Evolutionary conservation across 2,888 invertebrate species (phyloP), one percentile per base, ranked within the genome.

Genomic region (Cantharis rufa): DNA sequence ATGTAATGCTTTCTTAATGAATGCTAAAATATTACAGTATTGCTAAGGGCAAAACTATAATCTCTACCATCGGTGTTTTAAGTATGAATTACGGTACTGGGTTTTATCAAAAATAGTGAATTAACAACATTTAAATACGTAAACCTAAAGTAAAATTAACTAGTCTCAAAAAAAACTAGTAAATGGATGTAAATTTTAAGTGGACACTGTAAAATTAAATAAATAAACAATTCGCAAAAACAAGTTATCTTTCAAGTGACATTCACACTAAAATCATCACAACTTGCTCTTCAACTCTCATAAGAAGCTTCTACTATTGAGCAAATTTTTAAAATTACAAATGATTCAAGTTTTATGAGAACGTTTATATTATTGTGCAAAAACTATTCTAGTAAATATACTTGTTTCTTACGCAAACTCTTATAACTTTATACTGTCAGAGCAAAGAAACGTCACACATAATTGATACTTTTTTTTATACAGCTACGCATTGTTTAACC

Each of bases 401-500:
- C 64, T 66, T 66, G 64, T 24, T 24, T 66, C 21, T 66, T 64
- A 21, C 62, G 61, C 27, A 15, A 27, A 69, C 62, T 73, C 69
- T 69, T 69, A 73, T 73, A 62, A 73, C 62, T 72, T 69, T 62
- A 62, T 62, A 73, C 69, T 48, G 48, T 73, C 73, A 68, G 69
- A 69, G 69, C 27, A 62, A 62, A 73, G 69, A 73, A 73, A 27
- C 61, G 69, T 15, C 63, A 63, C 63, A 63, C 13, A 13, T 63
- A 63, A 16, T 18, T 21, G 18, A 66, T 24, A 66, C 21, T 18
- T 66, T 21, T 21, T 18, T 73, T 28, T 16, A 7, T 28, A 28
- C 28, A 15, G n/a, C 28, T 15, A 16, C 62, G 70, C 69, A n/a
- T 69, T 15, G 21, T 48, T 70, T 15, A 63, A 64, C 24, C 11